Percentiles rank a stretch among this genome's conserved stretches.
phyloP scores from a whole-genome alignment of 2,888 invertebrate species.

The Macrostomum cliftonense region DNA sequence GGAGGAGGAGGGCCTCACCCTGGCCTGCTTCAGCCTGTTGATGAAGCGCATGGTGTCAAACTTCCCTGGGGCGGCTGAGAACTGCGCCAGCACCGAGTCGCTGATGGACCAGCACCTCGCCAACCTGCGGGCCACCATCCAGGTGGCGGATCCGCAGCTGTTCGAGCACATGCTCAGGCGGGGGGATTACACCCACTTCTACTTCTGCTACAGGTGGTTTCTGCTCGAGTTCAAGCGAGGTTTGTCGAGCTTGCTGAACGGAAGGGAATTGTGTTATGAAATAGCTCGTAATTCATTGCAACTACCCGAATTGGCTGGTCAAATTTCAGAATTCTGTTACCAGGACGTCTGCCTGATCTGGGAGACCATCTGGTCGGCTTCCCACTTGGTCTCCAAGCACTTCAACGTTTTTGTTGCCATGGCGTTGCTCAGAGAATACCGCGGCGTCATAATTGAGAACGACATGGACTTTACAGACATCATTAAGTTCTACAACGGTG shows the following conservation, averaged over 20 bases:
- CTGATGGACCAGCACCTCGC: constrained; percentile 80
- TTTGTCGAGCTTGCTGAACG: constrained; percentile 17
- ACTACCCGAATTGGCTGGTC: too few species aligned
- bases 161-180: constrained; percentile 82
- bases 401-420: constrained; percentile 80
- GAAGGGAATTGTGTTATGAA: too few species aligned
- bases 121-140: constrained; percentile 57
- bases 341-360: constrained; percentile 77
- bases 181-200: constrained; percentile 87
- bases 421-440: constrained; percentile 70
- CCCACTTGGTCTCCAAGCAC: constrained; percentile 62
- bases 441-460: constrained; percentile 80
- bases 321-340: constrained; percentile 56
- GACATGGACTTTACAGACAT: constrained; percentile 94
- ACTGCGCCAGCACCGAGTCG: constrained; percentile 24
- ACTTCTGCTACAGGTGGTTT: constrained; percentile 93
- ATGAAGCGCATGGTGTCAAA: constrained; percentile 77
- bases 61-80: constrained; percentile 51
- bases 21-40: constrained; percentile 69
- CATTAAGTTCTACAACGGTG: constrained; percentile 91
- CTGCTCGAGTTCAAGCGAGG: constrained; percentile 76
- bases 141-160: constrained; percentile 58
- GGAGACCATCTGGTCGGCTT: constrained; percentile 89
- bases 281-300: too few species aligned
- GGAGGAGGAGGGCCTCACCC: constrained; percentile 55